These are phyloP conservation scores for Pangasius krempfi DNA, from an alignment of 2,797 vertebrate species.

Conservation along the genomic window DNA sequence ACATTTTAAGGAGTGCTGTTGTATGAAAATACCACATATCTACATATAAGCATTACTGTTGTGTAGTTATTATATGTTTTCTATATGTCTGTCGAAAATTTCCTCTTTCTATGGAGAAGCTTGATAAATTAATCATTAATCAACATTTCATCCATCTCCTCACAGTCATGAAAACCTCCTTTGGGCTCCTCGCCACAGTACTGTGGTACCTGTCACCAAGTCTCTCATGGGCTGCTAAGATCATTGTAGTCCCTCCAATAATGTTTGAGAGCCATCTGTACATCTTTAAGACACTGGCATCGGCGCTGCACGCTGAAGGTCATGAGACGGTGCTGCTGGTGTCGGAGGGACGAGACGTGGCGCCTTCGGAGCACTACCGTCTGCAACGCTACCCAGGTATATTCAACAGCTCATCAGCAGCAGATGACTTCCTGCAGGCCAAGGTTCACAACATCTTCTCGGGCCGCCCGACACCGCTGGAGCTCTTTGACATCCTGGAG, in stretches of 20 bases:
- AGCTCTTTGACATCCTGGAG: conserved; percentile 96
- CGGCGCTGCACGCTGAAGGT: conserved; percentile 87
- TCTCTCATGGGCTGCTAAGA: conserved; percentile 86
- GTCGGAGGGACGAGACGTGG: conserved; percentile 91
- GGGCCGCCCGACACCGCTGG: conserved; percentile 89
- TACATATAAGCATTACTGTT: neutral
- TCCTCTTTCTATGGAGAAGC: neutral
- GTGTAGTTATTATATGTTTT: neutral
- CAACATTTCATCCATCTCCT: conserved; percentile 28
- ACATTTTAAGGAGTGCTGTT: neutral
- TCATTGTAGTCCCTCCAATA: conserved; percentile 95
- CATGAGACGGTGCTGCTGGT: conserved; percentile 92
- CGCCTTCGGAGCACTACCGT: conserved; percentile 86
- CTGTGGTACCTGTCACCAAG: conserved; percentile 76
- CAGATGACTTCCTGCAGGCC: conserved; percentile 93
- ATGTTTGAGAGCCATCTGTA: conserved; percentile 99
- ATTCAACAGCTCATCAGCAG: conserved; percentile 93
- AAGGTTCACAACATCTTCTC: conserved; percentile 98
- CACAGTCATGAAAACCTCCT: conserved; percentile 89
- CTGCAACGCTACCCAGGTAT: conserved; percentile 94
- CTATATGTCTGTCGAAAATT: too few species aligned
- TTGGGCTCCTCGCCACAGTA: conserved; percentile 75
- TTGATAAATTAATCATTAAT: neutral
- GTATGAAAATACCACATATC: neutral
- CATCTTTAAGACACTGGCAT: conserved; percentile 96